These are phyloP conservation scores for Drosophila planitibia DNA, from an alignment of 2,888 invertebrate genomes.

Conservation along the genomic window DNA sequence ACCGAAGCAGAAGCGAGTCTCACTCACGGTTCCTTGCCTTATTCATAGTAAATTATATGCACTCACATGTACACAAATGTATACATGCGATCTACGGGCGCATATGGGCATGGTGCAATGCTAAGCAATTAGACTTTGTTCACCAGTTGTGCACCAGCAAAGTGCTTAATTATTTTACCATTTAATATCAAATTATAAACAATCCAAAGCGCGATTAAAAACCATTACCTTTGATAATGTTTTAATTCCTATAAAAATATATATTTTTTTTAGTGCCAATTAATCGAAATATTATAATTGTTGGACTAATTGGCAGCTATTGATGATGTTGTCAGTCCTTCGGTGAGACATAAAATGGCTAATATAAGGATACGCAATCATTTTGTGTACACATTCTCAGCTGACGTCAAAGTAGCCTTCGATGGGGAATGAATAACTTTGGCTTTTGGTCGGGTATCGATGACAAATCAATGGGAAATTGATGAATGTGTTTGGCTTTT, in stretches of 20 bases:
- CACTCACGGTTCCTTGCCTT: slow-evolving; percentile 56
- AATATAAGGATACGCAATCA: not conserved
- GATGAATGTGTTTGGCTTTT: slow-evolving; percentile 53
- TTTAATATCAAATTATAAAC: slow-evolving; percentile 10
- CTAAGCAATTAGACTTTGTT: slow-evolving; percentile 66
- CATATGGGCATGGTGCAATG: slow-evolving; percentile 10
- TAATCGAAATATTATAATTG: slow-evolving; percentile 11
- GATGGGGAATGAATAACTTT: slow-evolving; percentile 13
- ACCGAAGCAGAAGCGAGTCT: slow-evolving; percentile 49
- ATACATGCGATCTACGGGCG: slow-evolving; percentile 5
- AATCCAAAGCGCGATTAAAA: not conserved
- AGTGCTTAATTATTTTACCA: slow-evolving; percentile 24
- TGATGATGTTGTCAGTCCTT: slow-evolving; percentile 4
- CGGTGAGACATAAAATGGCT: not conserved
- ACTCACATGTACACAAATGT: not conserved
- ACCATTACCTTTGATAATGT: not conserved
- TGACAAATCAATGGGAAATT: slow-evolving; percentile 68
- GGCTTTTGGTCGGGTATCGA: slow-evolving; percentile 32
- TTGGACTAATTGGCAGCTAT: slow-evolving; percentile 20
- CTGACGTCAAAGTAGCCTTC: slow-evolving; percentile 4
- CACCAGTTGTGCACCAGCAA: slow-evolving; percentile 18
- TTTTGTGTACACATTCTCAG: slow-evolving; percentile 1
- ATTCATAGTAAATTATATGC: slow-evolving; percentile 42
- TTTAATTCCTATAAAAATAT: not conserved
- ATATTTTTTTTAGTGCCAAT: not conserved